These are phyloP conservation scores for Anastrepha ludens DNA, from an alignment of 1,140 invertebrate species.

Conservation along the genomic window DNA sequence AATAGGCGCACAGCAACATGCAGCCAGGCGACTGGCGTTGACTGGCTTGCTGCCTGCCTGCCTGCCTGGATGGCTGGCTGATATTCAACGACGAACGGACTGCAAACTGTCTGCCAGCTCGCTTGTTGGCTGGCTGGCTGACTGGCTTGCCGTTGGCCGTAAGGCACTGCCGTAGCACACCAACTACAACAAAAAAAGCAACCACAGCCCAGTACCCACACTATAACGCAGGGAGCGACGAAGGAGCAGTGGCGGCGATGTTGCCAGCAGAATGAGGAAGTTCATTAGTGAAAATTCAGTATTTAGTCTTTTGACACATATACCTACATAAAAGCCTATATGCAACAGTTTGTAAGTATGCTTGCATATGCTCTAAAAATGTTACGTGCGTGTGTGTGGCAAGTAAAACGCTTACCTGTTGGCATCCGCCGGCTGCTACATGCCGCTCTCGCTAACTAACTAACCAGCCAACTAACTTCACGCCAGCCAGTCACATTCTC, in stretches of 20 bases:
- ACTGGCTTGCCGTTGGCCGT: conserved; percentile 32
- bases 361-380: neutral
- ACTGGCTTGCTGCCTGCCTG: neutral
- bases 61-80: neutral
- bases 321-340: neutral
- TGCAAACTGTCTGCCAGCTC: neutral
- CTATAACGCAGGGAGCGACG: neutral
- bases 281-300: conserved; percentile 48
- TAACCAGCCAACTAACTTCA: neutral
- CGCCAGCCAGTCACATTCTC: neutral
- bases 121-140: conserved; percentile 13
- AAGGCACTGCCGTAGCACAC: neutral
- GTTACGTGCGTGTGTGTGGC: neutral
- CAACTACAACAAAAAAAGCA: neutral
- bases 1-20: conserved; percentile 72
- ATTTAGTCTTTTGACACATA: neutral
- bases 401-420: conserved; percentile 28
- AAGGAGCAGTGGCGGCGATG: neutral
- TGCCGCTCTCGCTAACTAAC: neutral
- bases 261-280: conserved; percentile 33
- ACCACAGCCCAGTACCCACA: neutral
- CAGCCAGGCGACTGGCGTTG: conserved; percentile 58
- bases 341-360: neutral
- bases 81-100: conserved; percentile 41
- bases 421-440: neutral